Base-by-base conservation (phyloP, 2,888 invertebrate genomes). In the Cheilosia grossa region DNA sequence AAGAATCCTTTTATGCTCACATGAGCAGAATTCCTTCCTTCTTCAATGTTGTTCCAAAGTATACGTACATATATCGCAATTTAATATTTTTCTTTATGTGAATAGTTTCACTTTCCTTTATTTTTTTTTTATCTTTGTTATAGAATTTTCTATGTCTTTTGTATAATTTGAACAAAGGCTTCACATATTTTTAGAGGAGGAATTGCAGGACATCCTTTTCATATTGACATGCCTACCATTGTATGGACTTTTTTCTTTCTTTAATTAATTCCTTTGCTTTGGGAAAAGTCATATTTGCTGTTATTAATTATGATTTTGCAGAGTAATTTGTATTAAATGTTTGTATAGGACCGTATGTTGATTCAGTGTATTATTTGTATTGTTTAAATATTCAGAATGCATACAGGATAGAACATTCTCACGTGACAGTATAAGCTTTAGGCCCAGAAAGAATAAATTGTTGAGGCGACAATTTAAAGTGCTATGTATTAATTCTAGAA, bases 101-200 rank as follows among this genome's bases (percentile, higher is more conserved):
- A 63, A 85, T 85, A 81, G 72, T 82, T 77, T 73, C 44, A 66
- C 13, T 70, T 51, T 49, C 63, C 64, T 58, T 58, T 30, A n/a
- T 58, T 73, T 74, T 72, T 73, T 74, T 72, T 66, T 56, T 10
- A 44, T 73, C 66, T 70, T 80, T 66, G 63, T 78, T 69, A 70
- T 49, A 66, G 58, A 54, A 54, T 80, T 80, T 83, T 58, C 74
- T 51, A 53, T 64, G 69, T 70, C 79, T 80, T 83, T 79, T 83
- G 79, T 83, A 79, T 80, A 66, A 83, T 69, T 83, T 74, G 17
- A 79, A 80, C 80, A 83, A 83, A 83, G 69, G 80, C 64, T 79
- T 54, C 42, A 54, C 59, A 79, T 59, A 69, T 72, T 77, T 82
- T 53, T 30, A 59, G 27, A 19, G 21, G 33, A 54, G 19, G 27